Evolutionary conservation across 2,113 vertebrate species (phyloP).

Genomic region (Oreochromis aureus): DNA sequence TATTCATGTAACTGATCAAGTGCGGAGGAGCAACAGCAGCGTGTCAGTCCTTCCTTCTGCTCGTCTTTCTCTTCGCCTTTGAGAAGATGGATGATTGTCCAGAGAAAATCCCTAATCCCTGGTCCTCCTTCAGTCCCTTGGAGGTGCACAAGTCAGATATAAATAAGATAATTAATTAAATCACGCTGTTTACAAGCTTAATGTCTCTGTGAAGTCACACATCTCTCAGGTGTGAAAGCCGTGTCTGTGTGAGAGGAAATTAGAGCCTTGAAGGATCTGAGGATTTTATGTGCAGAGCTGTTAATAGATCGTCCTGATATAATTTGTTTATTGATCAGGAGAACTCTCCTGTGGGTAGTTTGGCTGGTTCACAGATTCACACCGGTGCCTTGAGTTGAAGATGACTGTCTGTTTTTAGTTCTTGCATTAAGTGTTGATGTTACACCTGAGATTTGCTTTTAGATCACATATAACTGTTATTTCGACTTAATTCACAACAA

Average conservation of each 20-base stretch:
- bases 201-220: constrained; percentile 17
- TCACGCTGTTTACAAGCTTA: constrained; percentile 30
- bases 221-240: constrained; percentile 21
- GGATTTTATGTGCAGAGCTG: constrained; percentile 35
- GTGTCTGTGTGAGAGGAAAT: constrained; percentile 20
- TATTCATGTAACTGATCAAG: constrained; percentile 11
- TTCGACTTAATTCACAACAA: neutral
- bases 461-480: neutral
- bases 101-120: neutral
- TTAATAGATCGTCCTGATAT: constrained; percentile 20
- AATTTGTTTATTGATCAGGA: constrained; percentile 21
- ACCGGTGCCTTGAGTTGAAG: neutral
- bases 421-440: neutral
- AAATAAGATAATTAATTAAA: constrained; percentile 54
- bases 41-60: neutral
- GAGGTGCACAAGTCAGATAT: constrained; percentile 39
- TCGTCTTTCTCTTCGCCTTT: neutral
- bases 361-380: neutral
- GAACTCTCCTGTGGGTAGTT: neutral
- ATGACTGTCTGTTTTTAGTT: neutral
- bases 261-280: constrained; percentile 25
- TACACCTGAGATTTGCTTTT: neutral
- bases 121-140: neutral
- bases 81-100: constrained; percentile 14
- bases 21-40: constrained; percentile 2